Conservation (phyloP, 2,888 invertebrate genomes). For the Sicus ferrugineus region DNA sequence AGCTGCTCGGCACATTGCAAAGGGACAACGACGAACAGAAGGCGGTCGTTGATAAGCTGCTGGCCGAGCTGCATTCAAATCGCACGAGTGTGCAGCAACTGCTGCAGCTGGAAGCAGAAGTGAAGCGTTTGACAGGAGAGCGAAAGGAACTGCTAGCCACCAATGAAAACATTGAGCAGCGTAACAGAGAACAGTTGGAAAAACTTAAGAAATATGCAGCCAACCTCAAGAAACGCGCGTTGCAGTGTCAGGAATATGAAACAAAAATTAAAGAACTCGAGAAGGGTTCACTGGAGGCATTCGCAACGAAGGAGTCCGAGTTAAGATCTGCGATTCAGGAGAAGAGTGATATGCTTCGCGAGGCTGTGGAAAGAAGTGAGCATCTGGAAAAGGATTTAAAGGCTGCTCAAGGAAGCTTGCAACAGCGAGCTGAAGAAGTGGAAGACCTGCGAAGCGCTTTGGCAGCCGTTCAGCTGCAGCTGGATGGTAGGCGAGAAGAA, state of each 20-base stretch:
- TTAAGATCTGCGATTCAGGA: slow-evolving; percentile 16
- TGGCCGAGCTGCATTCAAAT: slow-evolving; percentile 45
- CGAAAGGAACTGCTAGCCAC: slow-evolving; percentile 45
- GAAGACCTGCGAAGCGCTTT: slow-evolving; percentile 35
- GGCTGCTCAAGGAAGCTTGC: neutral
- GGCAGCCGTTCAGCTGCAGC: slow-evolving; percentile 31
- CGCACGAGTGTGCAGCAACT: slow-evolving; percentile 38
- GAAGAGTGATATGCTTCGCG: slow-evolving; percentile 32
- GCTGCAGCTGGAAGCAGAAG: slow-evolving; percentile 52
- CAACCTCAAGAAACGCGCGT: slow-evolving; percentile 77
- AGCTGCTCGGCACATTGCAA: slow-evolving; percentile 65
- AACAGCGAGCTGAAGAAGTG: slow-evolving; percentile 15
- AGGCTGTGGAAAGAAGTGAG: slow-evolving; percentile 25
- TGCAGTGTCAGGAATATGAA: slow-evolving; percentile 73
- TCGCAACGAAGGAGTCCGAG: slow-evolving; percentile 52
- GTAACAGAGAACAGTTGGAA: slow-evolving; percentile 75
- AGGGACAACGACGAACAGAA: slow-evolving; percentile 59
- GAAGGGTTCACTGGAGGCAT: slow-evolving; percentile 40
- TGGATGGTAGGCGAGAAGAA: slow-evolving; percentile 37
- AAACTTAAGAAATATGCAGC: slow-evolving; percentile 82
- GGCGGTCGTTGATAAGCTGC: slow-evolving; percentile 46
- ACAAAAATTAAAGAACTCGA: slow-evolving; percentile 61
- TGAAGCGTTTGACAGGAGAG: slow-evolving; percentile 62
- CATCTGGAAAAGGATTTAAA: slow-evolving; percentile 25
- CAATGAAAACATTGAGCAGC: slow-evolving; percentile 66